These are phyloP conservation scores for Lampropteryx suffumata DNA, from an alignment of 2,888 invertebrate genomes.

Conservation along the genomic window DNA sequence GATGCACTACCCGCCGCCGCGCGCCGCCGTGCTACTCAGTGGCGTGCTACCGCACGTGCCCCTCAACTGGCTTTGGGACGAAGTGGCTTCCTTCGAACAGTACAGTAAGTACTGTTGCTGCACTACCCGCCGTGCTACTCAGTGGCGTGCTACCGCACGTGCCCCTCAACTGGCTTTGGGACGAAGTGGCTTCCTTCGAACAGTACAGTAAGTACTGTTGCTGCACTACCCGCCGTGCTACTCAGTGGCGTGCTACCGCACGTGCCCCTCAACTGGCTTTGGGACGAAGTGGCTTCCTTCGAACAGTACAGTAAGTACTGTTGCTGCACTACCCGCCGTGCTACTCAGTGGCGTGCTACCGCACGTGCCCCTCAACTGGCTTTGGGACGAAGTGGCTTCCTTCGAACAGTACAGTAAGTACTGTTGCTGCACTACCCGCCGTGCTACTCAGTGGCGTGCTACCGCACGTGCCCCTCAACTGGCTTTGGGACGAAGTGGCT, in stretches of 20 bases:
- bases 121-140: constrained; percentile 13
- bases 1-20: constrained; percentile 2
- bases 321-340: constrained; percentile 3
- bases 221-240: neutral
- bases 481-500: too few relatives aligned
- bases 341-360: constrained; percentile 51
- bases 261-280: constrained; percentile 55
- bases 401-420: constrained; percentile 38
- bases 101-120: constrained; percentile 16
- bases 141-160: constrained; percentile 55
- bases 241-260: constrained; percentile 55
- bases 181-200: constrained; percentile 47
- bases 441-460: too few relatives aligned
- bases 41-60: constrained; percentile 61
- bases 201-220: constrained; percentile 19
- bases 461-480: too few relatives aligned
- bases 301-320: constrained; percentile 37
- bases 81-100: constrained; percentile 45
- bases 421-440: too few relatives aligned
- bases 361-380: constrained; percentile 54
- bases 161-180: constrained; percentile 58
- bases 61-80: constrained; percentile 53
- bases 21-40: constrained; percentile 15
- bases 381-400: constrained; percentile 49
- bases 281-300: constrained; percentile 44